phyloP scores from a whole-genome alignment of 2,797 vertebrate species.

The Natrix natrix region DNA sequence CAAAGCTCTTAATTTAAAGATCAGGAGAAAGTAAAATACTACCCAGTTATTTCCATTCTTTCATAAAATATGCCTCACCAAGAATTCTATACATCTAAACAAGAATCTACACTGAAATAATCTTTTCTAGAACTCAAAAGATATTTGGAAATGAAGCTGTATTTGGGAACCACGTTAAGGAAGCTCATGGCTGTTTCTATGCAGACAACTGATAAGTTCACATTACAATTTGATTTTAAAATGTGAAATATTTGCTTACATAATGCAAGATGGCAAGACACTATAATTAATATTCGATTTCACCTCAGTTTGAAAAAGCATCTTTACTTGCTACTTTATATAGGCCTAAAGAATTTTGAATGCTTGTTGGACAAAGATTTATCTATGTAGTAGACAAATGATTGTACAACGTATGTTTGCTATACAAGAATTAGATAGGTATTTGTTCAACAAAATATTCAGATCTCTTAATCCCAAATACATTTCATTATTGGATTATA shows the following conservation, averaged over 20 bases:
- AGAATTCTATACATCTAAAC: not conserved
- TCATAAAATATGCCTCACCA: slow-evolving; percentile 4
- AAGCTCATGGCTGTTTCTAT: slow-evolving; percentile 9
- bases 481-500: not conserved
- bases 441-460: not conserved
- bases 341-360: not conserved
- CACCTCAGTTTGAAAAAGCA: not conserved
- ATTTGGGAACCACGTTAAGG: not conserved
- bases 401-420: not conserved
- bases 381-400: not conserved
- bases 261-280: not conserved
- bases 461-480: not conserved
- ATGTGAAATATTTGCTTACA: not conserved
- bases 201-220: not conserved
- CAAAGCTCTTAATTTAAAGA: not conserved
- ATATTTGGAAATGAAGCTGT: not conserved
- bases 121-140: slow-evolving; percentile 7
- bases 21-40: slow-evolving; percentile 25
- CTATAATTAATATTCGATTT: not conserved
- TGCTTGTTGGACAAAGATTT: not conserved
- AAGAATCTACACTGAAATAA: not conserved
- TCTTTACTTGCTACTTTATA: not conserved
- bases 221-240: not conserved
- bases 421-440: not conserved
- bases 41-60: not conserved